phyloP scores from a whole-genome alignment of 2,888 invertebrate genomes.

The Bibio marci region DNA sequence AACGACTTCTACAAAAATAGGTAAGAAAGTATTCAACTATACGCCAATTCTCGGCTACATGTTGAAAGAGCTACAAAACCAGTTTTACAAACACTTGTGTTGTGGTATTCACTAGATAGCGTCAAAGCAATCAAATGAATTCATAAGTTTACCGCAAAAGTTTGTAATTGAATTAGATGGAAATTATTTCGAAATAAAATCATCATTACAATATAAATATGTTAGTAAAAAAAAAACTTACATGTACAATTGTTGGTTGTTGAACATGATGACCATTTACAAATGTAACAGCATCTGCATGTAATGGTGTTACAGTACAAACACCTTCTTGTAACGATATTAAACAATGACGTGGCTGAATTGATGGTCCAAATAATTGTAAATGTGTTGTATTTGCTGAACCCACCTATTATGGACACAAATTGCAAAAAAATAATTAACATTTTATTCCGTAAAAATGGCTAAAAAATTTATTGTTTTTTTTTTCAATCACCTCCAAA shows the following conservation, averaged over 20 bases:
- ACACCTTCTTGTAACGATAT: constrained; percentile 85
- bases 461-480: constrained; percentile 1
- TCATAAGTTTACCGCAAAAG: neutral
- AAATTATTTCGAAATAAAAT: too few species aligned
- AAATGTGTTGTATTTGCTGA: constrained; percentile 62
- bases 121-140: neutral
- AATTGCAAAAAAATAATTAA: neutral
- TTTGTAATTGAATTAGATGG: too few species aligned
- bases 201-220: neutral
- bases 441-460: too few species aligned
- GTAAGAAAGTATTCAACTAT: too few species aligned
- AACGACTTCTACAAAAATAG: too few species aligned
- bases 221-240: constrained; percentile 26
- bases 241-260: constrained; percentile 83
- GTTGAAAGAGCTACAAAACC: too few species aligned
- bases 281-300: constrained; percentile 83
- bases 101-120: neutral
- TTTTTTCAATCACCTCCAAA: constrained; percentile 36
- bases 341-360: constrained; percentile 89
- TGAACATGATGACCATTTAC: constrained; percentile 85
- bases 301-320: constrained; percentile 84
- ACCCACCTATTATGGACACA: constrained; percentile 39
- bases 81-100: too few species aligned
- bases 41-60: too few species aligned
- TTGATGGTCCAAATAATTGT: constrained; percentile 75